These are phyloP conservation scores for Sebastes steindachneri DNA, from an alignment of 2,797 vertebrate species.

Conservation along the genomic window DNA sequence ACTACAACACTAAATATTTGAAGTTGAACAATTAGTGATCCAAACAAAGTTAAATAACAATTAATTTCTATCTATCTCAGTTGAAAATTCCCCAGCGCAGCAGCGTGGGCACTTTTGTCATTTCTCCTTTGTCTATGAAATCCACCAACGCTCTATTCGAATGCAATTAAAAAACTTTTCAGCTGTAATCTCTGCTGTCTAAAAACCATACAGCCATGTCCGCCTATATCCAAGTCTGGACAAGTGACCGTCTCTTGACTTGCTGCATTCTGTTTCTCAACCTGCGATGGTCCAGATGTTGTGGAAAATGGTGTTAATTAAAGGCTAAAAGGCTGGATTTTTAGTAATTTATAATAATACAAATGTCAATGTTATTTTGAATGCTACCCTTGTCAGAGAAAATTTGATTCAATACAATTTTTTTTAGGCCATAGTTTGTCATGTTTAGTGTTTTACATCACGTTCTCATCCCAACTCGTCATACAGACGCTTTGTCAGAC, in stretches of 20 bases:
- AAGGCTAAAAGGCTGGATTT: background rate
- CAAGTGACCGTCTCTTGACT: background rate
- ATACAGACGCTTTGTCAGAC: too few relatives aligned
- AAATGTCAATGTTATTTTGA: background rate
- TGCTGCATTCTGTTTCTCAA: background rate
- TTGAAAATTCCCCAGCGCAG: background rate
- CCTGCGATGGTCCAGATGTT: background rate
- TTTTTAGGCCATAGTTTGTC: background rate
- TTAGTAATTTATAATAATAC: background rate
- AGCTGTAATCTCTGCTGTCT: background rate
- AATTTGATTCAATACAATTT: background rate
- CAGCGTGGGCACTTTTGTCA: background rate
- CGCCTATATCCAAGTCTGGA: background rate
- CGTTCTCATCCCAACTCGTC: too few relatives aligned
- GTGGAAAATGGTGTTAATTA: background rate
- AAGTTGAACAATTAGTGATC: background rate
- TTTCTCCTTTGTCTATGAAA: background rate
- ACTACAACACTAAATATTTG: background rate
- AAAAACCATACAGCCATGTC: background rate
- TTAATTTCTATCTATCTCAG: fast-evolving
- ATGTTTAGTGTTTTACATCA: background rate
- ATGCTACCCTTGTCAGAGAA: background rate
- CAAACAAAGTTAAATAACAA: background rate
- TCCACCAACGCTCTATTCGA: background rate
- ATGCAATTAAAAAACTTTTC: background rate